Conservation (phyloP, 2,888 invertebrate genomes). For the Clivina fossor region DNA sequence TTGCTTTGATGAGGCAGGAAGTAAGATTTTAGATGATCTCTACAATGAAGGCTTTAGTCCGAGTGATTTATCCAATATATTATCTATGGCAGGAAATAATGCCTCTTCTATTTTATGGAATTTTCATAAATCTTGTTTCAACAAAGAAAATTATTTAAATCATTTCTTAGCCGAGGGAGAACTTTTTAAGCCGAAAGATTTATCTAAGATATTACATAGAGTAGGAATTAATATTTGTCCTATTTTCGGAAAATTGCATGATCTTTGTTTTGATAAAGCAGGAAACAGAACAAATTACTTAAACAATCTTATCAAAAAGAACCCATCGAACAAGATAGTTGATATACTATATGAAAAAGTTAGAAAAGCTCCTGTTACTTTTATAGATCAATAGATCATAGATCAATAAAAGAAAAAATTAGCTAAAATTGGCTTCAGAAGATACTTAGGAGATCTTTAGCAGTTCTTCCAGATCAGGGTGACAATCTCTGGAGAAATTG, state of each 20-base stretch:
- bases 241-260: conserved; percentile 40
- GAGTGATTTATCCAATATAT: conserved; percentile 36
- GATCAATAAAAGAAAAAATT: too few species aligned
- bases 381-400: too few species aligned
- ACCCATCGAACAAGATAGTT: conserved; percentile 35
- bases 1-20: conserved; percentile 16
- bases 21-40: conserved; percentile 14
- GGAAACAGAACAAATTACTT: conserved; percentile 44
- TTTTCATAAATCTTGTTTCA: conserved; percentile 41
- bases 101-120: conserved; percentile 43
- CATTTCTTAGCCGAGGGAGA: conserved; percentile 40
- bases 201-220: conserved; percentile 35
- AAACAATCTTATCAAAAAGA: conserved; percentile 41
- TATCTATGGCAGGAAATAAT: conserved; percentile 44
- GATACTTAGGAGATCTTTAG: too few species aligned
- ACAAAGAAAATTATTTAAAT: conserved; percentile 19
- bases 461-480: too few species aligned
- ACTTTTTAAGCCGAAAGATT: conserved; percentile 43
- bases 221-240: conserved; percentile 37
- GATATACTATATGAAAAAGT: conserved; percentile 35
- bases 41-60: conserved; percentile 7
- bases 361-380: conserved; percentile 9
- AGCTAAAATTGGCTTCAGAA: too few species aligned
- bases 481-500: too few species aligned
- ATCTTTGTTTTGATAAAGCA: conserved; percentile 42